Evolutionary conservation across 2,797 vertebrate genomes (phyloP).

Genomic region (Pipistrellus kuhlii): DNA sequence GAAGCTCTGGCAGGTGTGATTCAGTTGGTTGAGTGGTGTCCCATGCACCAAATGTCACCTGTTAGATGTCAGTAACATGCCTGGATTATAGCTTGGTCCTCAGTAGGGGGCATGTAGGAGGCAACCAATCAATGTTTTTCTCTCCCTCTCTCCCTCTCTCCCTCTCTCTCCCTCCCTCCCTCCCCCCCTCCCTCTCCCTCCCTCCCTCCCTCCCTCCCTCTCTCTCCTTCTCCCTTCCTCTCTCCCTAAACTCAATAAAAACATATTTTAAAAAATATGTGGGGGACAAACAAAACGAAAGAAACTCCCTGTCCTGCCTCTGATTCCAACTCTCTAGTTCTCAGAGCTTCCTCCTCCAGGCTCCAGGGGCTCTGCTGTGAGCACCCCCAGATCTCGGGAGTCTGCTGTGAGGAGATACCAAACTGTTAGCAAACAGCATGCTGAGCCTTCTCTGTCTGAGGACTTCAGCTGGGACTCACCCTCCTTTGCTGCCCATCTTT

Average conservation of each 20-base stretch:
- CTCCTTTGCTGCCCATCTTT: not conserved
- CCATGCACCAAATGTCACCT: not conserved
- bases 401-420: not conserved
- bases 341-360: not conserved
- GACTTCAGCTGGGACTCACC: not conserved
- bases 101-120: not conserved
- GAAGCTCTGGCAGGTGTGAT: not conserved
- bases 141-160: not conserved
- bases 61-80: not conserved
- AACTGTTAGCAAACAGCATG: not conserved
- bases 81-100: not conserved
- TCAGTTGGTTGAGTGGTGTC: not conserved
- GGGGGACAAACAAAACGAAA: not conserved
- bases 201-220: accelerated
- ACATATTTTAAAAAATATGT: not conserved
- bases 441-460: not conserved
- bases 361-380: not conserved
- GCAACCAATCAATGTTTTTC: not conserved
- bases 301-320: not conserved
- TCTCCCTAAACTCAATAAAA: not conserved
- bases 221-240: not conserved
- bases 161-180: not conserved
- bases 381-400: not conserved
- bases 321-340: not conserved
- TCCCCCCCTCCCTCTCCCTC: no score